A percentile compares a stretch with the other conserved stretches of the same genome.
These are phyloP conservation scores for Drosophila lacertosa DNA, from an alignment of 1,140 invertebrate genomes.

Conservation along the genomic window DNA sequence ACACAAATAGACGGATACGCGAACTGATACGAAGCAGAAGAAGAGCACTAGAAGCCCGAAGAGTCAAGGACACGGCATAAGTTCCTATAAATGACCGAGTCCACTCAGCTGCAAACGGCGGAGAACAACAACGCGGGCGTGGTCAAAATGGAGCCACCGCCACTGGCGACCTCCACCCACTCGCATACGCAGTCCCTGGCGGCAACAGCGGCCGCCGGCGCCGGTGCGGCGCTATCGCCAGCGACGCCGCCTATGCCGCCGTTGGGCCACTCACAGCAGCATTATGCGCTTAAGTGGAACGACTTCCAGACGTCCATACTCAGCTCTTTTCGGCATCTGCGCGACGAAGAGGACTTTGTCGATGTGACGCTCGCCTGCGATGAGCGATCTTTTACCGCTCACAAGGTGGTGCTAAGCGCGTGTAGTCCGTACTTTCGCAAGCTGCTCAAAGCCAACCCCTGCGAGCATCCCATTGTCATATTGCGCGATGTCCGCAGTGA, in stretches of 20 bases:
- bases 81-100: slow-evolving; percentile 83
- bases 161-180: slow-evolving; percentile 69
- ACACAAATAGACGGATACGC: slow-evolving; percentile 29
- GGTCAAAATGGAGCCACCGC: slow-evolving; percentile 83
- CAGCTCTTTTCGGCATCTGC: slow-evolving; percentile 92
- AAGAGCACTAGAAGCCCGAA: neutral
- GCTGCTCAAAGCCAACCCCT: slow-evolving; percentile 95
- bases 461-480: slow-evolving; percentile 97
- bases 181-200: slow-evolving; percentile 46
- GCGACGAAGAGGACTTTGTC: slow-evolving; percentile 94
- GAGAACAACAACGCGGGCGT: slow-evolving; percentile 83
- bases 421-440: slow-evolving; percentile 96
- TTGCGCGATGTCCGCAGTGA: slow-evolving; percentile 93
- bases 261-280: slow-evolving; percentile 85
- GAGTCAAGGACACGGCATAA: slow-evolving; percentile 6
- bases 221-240: slow-evolving; percentile 63
- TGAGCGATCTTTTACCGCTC: slow-evolving; percentile 93
- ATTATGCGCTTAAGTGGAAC: slow-evolving; percentile 96
- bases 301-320: slow-evolving; percentile 96
- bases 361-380: slow-evolving; percentile 97
- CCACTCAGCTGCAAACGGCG: slow-evolving; percentile 83
- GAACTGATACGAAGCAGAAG: slow-evolving; percentile 6
- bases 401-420: slow-evolving; percentile 95
- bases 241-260: slow-evolving; percentile 56
- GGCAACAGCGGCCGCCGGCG: slow-evolving; percentile 60